Conservation (phyloP, 2,888 invertebrate species). For the Chaitophorus viminalis region DNA sequence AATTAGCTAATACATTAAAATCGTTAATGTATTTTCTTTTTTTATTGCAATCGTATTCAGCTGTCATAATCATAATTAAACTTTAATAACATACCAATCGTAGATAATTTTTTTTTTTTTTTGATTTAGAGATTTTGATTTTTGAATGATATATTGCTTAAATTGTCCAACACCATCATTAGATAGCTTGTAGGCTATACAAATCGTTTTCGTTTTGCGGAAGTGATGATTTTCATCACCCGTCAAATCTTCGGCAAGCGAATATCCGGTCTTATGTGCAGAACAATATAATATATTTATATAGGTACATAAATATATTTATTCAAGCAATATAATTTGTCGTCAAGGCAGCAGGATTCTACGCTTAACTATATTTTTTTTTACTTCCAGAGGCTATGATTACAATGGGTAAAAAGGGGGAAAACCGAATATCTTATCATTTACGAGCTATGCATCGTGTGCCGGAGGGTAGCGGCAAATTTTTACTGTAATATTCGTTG, state of each 20-base stretch:
- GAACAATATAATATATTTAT: background rate
- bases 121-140: too few species aligned
- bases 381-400: background rate
- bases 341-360: background rate
- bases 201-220: too few species aligned
- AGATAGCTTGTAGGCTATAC: too few species aligned
- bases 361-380: background rate
- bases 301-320: too few species aligned
- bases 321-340: slow-evolving; percentile 30
- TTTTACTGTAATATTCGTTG: background rate
- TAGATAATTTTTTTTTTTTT: too few species aligned
- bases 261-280: background rate
- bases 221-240: background rate
- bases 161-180: too few species aligned
- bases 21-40: too few species aligned
- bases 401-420: background rate
- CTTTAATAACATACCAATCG: too few species aligned
- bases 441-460: background rate
- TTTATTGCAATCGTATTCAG: too few species aligned
- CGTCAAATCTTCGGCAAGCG: background rate
- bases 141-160: too few species aligned
- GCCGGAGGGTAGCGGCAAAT: background rate
- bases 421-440: slow-evolving; percentile 45
- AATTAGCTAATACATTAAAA: too few species aligned
- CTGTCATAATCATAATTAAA: too few species aligned